Conservation (phyloP, 30 jellyfish, hydroid and myxozoan genomes). For the Turritopsis rubra region DNA sequence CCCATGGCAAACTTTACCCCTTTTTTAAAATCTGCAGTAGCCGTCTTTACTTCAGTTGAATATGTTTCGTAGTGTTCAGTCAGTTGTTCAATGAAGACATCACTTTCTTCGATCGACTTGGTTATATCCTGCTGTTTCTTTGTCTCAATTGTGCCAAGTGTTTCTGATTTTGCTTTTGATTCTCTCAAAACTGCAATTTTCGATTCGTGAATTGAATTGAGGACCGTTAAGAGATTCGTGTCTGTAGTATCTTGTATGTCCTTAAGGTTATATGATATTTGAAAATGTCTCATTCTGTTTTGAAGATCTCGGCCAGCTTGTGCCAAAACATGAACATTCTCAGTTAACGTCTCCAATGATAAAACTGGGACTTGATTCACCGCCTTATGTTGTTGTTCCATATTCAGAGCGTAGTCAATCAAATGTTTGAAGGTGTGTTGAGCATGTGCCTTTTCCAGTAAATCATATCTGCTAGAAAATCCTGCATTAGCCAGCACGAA, state of each 20-base stretch:
- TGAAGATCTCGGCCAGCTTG: slow-evolving; percentile 34
- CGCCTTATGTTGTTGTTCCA: slow-evolving; percentile 3
- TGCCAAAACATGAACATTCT: slow-evolving; percentile 21
- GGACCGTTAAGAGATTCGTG: not conserved
- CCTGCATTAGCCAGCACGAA: not conserved
- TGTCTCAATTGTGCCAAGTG: slow-evolving; percentile 28
- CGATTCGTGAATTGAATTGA: slow-evolving; percentile 8
- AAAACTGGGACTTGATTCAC: slow-evolving; percentile 29
- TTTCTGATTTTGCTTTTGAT: slow-evolving; percentile 21
- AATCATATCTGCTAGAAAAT: not conserved
- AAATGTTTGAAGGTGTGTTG: slow-evolving; percentile 14
- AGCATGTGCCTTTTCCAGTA: slow-evolving; percentile 12
- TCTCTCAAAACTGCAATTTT: slow-evolving; percentile 11
- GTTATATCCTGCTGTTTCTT: slow-evolving; percentile 18
- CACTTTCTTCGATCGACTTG: slow-evolving; percentile 9
- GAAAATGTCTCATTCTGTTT: slow-evolving; percentile 1
- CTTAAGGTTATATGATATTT: not conserved
- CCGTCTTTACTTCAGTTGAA: not conserved
- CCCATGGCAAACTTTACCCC: slow-evolving; percentile 27
- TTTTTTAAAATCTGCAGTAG: slow-evolving; percentile 3
- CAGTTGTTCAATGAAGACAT: slow-evolving; percentile 3
- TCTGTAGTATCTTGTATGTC: not conserved
- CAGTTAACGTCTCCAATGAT: slow-evolving; percentile 9
- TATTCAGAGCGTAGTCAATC: not conserved
- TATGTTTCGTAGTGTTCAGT: not conserved